These are phyloP conservation scores for Phrynosoma blainvillii DNA, from an alignment of 2,113 vertebrate species.

Conservation along the genomic window DNA sequence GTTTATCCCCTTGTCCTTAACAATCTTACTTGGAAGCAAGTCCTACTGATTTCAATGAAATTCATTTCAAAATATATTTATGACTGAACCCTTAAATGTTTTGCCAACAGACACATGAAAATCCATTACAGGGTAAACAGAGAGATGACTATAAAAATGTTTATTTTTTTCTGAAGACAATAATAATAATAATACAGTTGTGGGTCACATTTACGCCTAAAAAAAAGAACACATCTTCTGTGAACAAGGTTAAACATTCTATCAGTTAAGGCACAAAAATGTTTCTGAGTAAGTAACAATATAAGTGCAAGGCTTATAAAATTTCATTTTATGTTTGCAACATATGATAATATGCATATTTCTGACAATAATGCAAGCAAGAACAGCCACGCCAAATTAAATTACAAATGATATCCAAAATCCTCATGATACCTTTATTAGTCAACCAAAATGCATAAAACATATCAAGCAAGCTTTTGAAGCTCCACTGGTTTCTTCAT, in stretches of 20 bases:
- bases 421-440: no score
- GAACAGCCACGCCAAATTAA: no score
- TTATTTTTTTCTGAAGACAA: background rate
- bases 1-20: background rate
- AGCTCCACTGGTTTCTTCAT: no score
- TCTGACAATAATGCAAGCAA: no score
- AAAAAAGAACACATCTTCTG: background rate
- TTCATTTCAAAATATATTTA: background rate
- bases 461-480: no score
- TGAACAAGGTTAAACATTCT: background rate
- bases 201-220: background rate
- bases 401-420: no score
- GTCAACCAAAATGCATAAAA: no score
- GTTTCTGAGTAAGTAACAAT: no score
- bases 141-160: background rate
- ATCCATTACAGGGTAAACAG: background rate
- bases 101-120: constrained; percentile 29
- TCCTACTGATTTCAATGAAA: background rate
- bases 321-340: no score
- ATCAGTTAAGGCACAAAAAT: background rate
- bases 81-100: background rate
- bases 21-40: background rate
- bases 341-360: no score
- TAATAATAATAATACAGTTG: constrained; percentile 14
- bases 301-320: no score